Evolutionary conservation across 2,888 invertebrate species (phyloP).

Genomic region (Bedellia somnulentella): DNA sequence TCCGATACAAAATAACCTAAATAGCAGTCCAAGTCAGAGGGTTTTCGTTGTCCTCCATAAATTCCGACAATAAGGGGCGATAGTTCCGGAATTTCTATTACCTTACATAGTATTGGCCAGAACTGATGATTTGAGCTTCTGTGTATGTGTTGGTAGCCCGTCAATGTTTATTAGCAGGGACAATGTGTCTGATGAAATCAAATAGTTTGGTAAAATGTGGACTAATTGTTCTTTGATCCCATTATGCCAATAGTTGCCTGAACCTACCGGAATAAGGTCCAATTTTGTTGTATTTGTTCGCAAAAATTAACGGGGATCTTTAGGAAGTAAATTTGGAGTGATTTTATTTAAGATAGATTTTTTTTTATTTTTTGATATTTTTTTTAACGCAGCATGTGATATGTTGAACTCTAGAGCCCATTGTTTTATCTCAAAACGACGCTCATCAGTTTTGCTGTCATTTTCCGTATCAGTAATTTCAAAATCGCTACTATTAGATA

Average conservation of each 20-base stretch:
- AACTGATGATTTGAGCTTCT: conserved; percentile 7
- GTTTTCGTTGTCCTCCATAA: background rate
- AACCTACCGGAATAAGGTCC: background rate
- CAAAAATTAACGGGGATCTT: background rate
- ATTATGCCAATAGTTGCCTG: conserved; percentile 7
- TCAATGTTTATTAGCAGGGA: conserved; percentile 7
- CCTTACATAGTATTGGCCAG: conserved; percentile 6
- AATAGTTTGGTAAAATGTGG: conserved; percentile 4
- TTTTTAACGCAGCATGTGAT: background rate
- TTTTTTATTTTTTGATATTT: too few relatives aligned
- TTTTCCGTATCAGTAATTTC: too few relatives aligned
- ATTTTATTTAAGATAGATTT: background rate
- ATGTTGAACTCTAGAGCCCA: conserved; percentile 1
- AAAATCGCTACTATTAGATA: too few relatives aligned
- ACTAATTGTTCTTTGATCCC: conserved; percentile 4
- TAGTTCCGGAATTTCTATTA: conserved; percentile 3
- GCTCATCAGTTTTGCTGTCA: too few relatives aligned
- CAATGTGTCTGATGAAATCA: background rate
- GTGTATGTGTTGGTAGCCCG: conserved; percentile 7
- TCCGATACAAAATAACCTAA: conserved; percentile 4
- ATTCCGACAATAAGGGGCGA: background rate
- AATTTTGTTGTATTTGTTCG: conserved; percentile 1
- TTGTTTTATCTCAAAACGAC: background rate
- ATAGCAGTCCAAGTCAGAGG: conserved; percentile 3
- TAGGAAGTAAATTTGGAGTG: background rate